phyloP scores from a whole-genome alignment of 2,797 vertebrate genomes.

The Ptychadena robeensis region DNA sequence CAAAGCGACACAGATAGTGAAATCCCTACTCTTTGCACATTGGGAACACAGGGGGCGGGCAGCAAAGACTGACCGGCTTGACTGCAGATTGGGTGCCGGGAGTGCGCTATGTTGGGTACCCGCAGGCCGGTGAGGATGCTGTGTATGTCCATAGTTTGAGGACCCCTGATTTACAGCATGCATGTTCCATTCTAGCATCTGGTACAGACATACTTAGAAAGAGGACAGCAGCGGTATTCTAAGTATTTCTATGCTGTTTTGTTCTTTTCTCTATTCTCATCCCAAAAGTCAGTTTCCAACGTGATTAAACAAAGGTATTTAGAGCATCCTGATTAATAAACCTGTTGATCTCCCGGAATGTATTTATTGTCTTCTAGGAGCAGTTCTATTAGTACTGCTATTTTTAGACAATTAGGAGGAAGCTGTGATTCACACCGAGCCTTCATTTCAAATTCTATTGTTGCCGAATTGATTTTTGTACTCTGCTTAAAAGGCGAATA shows the following conservation, averaged over 20 bases:
- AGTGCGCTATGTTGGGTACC: too few species aligned
- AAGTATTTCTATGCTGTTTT: background rate
- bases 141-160: too few species aligned
- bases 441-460: constrained; percentile 32
- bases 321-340: constrained; percentile 7
- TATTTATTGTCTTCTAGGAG: background rate
- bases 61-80: too few species aligned
- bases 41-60: too few species aligned
- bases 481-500: constrained; percentile 45
- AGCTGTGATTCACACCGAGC: constrained; percentile 17
- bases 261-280: background rate
- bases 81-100: too few species aligned
- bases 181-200: background rate
- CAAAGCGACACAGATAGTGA: too few species aligned
- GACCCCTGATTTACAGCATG: background rate
- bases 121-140: too few species aligned
- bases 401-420: constrained; percentile 33
- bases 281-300: background rate
- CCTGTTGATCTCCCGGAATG: background rate
- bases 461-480: constrained; percentile 48
- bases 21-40: too few species aligned
- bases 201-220: background rate
- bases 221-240: background rate
- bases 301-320: constrained; percentile 6
- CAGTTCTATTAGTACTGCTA: constrained; percentile 13